These are phyloP conservation scores for Nesogale talazaci DNA, from an alignment of 2,113 vertebrate genomes.

Conservation along the genomic window DNA sequence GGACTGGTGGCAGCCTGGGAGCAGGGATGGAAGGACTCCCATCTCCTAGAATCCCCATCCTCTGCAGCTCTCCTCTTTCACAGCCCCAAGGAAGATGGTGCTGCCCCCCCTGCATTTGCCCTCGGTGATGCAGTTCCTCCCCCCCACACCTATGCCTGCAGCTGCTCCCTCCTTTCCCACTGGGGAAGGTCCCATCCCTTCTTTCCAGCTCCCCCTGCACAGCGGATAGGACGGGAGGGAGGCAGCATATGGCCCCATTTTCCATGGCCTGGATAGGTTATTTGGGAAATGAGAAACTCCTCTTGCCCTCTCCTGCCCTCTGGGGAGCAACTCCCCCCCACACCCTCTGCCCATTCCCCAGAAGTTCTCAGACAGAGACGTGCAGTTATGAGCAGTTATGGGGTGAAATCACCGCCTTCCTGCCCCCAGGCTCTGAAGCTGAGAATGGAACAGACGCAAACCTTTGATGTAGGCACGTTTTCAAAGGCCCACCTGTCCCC, in stretches of 20 bases:
- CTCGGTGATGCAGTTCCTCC: background rate
- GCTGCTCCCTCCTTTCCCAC: conserved; percentile 9
- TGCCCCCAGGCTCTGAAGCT: conserved; percentile 60
- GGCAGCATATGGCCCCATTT: conserved; percentile 62
- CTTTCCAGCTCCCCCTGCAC: background rate
- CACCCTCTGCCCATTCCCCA: conserved; percentile 72
- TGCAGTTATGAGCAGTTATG: conserved; percentile 78
- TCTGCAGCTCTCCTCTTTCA: background rate
- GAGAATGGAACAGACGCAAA: conserved; percentile 35
- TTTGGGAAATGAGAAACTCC: conserved; percentile 72
- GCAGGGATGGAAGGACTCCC: background rate
- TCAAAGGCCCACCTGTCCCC: conserved; percentile 80
- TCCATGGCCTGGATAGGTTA: conserved; percentile 54
- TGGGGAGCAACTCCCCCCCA: conserved; percentile 59
- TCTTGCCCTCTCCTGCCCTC: conserved; percentile 63
- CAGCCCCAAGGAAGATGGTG: background rate
- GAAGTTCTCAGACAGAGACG: conserved; percentile 74
- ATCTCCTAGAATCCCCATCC: background rate
- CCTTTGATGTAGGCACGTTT: conserved; percentile 81
- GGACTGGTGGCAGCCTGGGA: background rate
- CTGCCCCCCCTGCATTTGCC: background rate
- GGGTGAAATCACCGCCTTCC: conserved; percentile 69
- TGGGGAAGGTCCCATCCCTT: conserved; percentile 2
- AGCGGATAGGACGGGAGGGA: background rate
- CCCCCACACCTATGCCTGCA: background rate